Base-by-base conservation (phyloP, 2,797 vertebrate genomes). In the Oceanodroma leucorhoa region DNA sequence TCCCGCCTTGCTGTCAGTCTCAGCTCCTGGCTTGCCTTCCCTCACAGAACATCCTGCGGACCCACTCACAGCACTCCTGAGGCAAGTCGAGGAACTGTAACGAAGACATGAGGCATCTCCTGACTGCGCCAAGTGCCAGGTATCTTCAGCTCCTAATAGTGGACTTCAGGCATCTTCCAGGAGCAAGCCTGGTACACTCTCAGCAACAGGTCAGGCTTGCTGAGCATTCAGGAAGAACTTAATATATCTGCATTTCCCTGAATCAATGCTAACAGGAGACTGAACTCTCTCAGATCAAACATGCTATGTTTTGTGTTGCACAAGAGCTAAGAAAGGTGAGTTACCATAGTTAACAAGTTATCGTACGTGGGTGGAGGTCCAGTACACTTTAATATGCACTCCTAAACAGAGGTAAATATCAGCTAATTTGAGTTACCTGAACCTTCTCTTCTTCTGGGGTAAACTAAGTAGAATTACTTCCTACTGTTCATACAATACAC, bases 11-110 rank as follows among this genome's bases (percentile, higher is more conserved):
- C 55, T 11, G n/a, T 34, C 43, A 29, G 11, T 6, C 12, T 45
- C 48, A 10, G 54, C 48, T 46, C 46, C 43, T 5, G 8, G 16
- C 12, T n/a, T 13, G 14, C 53, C 46, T 45, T 34, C 23, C 36
- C 30, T 30, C 9, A 9, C 14, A 3, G 71, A 36, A 14, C 18
- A 61, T 2, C 54, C 55, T 43, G 32, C 0, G 1, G 23, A 55
- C 19, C 16, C 30, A 12, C 50, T 4, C 14, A 26, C n/a, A 24
- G 32, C 46, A 29, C 34, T 57, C 26, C 53, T 2, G 8, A 58
- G 55, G 40, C 54, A 41, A 40, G 18, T 1, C 0, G 1, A 66
- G 53, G n/a, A 76, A n/a, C 13, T 38, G 23, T 36, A 66, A 66
- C 0, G 1, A 67, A 85, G 58, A 53, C 54, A n/a, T 1, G 6